These are phyloP conservation scores for Euura saliciscinereae DNA, from an alignment of 1,140 invertebrate genomes.

Conservation along the genomic window DNA sequence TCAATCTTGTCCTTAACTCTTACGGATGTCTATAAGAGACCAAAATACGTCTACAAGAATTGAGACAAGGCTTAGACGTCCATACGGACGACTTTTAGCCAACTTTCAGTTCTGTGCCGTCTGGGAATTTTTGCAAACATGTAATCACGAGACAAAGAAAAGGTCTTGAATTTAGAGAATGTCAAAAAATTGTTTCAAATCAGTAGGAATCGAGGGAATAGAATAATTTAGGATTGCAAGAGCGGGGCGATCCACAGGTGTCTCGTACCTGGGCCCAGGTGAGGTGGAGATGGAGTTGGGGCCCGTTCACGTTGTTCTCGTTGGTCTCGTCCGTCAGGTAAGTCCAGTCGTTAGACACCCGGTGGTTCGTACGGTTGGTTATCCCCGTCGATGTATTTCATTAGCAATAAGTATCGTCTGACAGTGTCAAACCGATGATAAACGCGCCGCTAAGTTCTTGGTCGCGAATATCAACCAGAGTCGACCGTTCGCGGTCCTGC, in stretches of 20 bases:
- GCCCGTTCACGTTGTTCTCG: constrained; percentile 9
- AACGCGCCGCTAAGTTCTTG: constrained; percentile 26
- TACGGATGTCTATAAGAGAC: too few species aligned
- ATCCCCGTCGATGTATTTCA: constrained; percentile 15
- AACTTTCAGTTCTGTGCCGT: too few species aligned
- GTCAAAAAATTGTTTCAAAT: neutral
- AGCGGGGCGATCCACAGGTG: neutral
- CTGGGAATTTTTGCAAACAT: too few species aligned
- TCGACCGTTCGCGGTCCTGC: constrained; percentile 4
- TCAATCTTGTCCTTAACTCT: too few species aligned
- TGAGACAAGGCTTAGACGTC: too few species aligned
- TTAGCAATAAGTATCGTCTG: neutral
- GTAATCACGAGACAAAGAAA: too few species aligned
- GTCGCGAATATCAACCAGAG: constrained; percentile 26
- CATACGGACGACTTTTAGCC: too few species aligned
- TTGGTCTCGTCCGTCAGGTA: constrained; percentile 10
- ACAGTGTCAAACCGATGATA: neutral
- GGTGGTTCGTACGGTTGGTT: constrained; percentile 51
- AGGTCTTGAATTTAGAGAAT: neutral
- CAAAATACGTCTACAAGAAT: too few species aligned
- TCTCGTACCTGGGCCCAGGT: constrained; percentile 7
- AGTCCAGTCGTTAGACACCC: constrained; percentile 52
- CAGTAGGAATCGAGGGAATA: neutral
- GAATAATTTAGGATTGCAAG: neutral
- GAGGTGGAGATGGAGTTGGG: neutral